phyloP scores from a whole-genome alignment of 2,113 vertebrate species.

The Paramormyrops kingsleyae region DNA sequence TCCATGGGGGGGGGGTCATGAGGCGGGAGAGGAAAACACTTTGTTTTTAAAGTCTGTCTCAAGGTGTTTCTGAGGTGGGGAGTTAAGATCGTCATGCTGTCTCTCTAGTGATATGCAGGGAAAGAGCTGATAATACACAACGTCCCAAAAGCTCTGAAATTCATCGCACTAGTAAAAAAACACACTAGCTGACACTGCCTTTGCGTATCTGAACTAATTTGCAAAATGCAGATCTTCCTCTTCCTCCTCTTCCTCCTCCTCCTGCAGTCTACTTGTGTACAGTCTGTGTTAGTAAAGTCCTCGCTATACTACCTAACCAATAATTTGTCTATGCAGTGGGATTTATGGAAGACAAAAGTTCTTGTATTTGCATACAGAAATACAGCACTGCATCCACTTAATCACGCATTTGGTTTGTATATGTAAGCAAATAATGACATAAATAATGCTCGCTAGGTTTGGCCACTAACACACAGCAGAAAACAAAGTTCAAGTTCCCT shows the following conservation, averaged over 20 bases:
- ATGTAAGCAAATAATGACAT: background rate
- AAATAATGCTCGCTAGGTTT: background rate
- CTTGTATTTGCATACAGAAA: slow-evolving; percentile 5
- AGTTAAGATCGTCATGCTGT: background rate
- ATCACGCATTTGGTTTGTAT: background rate
- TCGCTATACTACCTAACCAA: background rate
- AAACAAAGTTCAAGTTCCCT: background rate
- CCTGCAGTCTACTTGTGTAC: background rate
- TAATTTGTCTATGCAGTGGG: background rate
- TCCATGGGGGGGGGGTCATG: background rate
- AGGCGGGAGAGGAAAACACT: background rate
- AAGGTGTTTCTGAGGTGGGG: background rate
- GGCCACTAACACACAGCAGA: background rate
- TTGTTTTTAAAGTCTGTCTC: background rate
- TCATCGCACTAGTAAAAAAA: background rate
- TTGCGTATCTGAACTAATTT: background rate
- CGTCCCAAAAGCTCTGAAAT: background rate
- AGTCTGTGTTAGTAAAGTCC: background rate
- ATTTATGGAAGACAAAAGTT: background rate
- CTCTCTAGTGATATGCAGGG: background rate
- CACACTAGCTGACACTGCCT: background rate
- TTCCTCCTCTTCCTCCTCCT: background rate
- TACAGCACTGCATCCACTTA: background rate
- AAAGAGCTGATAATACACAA: background rate
- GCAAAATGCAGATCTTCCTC: background rate